Evolutionary conservation across 53 echinoderm and acorn worm species (phyloP).

Genomic region (Temnopleurus reevesii): DNA sequence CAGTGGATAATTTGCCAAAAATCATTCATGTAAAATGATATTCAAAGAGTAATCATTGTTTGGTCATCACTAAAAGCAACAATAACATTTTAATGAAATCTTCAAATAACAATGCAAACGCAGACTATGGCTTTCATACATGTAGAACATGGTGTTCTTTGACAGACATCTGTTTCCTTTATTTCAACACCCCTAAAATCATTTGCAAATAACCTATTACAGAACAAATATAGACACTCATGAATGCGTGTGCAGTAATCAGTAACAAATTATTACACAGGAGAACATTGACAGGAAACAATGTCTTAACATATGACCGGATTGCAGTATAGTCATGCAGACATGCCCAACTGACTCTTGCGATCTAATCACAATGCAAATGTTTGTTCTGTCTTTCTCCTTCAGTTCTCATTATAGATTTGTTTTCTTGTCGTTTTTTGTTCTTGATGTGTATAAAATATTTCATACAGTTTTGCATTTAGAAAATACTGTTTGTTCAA

Average conservation of each 20-base stretch:
- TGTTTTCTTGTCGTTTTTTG: neutral
- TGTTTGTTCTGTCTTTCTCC: neutral
- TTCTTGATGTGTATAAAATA: neutral
- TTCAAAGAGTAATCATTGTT: too few species aligned
- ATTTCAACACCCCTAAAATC: neutral
- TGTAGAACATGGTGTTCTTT: too few species aligned
- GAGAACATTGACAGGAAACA: neutral
- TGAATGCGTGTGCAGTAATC: conserved; percentile 28
- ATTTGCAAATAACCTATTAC: neutral
- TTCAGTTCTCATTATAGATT: neutral
- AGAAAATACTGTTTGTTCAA: neutral
- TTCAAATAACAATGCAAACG: too few species aligned
- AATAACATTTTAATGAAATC: too few species aligned
- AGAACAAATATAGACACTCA: neutral
- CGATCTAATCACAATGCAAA: conserved; percentile 25
- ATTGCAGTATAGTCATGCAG: neutral
- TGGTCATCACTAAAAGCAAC: too few species aligned
- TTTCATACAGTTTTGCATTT: neutral
- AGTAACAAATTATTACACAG: neutral
- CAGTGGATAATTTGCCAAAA: too few species aligned
- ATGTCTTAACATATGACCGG: neutral
- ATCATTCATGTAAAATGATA: too few species aligned
- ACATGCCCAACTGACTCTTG: neutral
- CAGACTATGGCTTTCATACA: too few species aligned
- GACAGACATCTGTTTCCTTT: neutral